Conservation (phyloP, 2,888 invertebrate species). For the Phaedon cochleariae region DNA sequence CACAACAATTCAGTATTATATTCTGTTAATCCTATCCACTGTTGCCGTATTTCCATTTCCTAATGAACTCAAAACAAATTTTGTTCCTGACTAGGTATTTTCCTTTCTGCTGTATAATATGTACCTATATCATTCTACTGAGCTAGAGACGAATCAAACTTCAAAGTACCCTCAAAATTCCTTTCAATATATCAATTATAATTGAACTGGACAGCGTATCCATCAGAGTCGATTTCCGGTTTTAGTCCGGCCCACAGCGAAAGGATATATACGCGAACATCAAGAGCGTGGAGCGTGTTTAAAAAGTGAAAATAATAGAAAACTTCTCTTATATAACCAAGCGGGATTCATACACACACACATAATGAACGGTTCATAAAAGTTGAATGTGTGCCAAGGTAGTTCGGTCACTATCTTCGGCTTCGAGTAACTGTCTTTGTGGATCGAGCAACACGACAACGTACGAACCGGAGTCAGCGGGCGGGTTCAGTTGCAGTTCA, state of each 20-base stretch:
- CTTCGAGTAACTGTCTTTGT: slow-evolving; percentile 34
- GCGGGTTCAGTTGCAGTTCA: not conserved
- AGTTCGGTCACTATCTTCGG: slow-evolving; percentile 49
- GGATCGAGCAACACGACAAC: slow-evolving; percentile 17
- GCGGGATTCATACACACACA: slow-evolving; percentile 52
- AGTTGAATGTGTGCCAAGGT: slow-evolving; percentile 61
- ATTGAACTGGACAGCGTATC: not conserved
- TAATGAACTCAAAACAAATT: no score
- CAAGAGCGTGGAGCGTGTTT: slow-evolving; percentile 54
- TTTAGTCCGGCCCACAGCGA: slow-evolving; percentile 11
- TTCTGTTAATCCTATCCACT: no score
- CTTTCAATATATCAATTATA: not conserved
- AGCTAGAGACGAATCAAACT: no score
- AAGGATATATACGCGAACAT: slow-evolving; percentile 30
- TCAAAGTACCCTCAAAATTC: not conserved
- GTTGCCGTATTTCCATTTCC: no score
- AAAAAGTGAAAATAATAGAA: slow-evolving; percentile 63
- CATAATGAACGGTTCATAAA: slow-evolving; percentile 56
- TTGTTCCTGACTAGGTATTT: no score
- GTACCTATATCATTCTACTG: no score
- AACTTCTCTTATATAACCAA: slow-evolving; percentile 60
- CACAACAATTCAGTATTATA: no score
- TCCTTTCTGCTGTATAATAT: no score
- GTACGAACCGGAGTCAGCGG: slow-evolving; percentile 11
- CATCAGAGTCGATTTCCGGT: slow-evolving; percentile 13